Evolutionary conservation across 2,888 invertebrate genomes (phyloP).

Genomic region (Ommatoiulus sabulosus): DNA sequence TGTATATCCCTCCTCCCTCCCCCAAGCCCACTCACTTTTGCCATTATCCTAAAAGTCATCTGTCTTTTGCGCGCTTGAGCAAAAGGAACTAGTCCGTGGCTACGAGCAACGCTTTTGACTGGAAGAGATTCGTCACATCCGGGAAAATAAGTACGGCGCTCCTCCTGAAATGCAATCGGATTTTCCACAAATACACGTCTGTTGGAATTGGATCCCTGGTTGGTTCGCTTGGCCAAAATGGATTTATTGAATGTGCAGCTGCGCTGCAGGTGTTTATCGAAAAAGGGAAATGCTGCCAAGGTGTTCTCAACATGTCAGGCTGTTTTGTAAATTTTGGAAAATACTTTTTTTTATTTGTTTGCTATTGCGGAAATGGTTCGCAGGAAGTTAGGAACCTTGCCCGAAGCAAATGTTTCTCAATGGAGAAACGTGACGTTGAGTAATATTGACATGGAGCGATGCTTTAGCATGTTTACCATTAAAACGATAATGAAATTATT

Average conservation of each 20-base stretch:
- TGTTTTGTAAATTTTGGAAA: neutral
- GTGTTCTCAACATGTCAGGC: neutral
- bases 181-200: neutral
- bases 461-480: neutral
- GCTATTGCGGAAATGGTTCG: neutral
- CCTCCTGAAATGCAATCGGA: neutral
- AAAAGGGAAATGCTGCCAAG: neutral
- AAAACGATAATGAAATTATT: neutral
- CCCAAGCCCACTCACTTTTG: neutral
- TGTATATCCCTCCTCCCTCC: neutral
- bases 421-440: neutral
- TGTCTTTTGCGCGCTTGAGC: neutral
- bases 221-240: neutral
- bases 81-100: neutral
- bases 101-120: neutral
- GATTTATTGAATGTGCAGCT: neutral
- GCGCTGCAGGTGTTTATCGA: neutral
- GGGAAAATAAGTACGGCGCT: neutral
- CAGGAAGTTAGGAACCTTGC: neutral
- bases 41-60: neutral
- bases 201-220: neutral
- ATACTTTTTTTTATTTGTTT: neutral
- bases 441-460: neutral
- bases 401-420: neutral
- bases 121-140: neutral